Conservation (phyloP, 2,888 invertebrate species). For the Heteropelma amictum region DNA sequence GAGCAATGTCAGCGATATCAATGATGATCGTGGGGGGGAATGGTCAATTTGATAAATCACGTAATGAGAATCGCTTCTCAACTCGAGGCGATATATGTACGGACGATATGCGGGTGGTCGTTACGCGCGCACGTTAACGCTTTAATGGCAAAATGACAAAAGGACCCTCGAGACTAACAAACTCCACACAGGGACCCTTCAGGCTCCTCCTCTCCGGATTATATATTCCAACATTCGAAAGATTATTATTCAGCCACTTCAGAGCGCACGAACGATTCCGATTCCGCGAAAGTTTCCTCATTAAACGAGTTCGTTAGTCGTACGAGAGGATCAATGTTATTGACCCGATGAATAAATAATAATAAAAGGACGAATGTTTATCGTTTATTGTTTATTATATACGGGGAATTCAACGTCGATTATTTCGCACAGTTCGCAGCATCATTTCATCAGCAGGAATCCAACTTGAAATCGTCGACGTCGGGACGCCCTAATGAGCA, state of each 20-base stretch:
- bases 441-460: too few species aligned
- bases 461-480: too few species aligned
- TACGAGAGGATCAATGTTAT: too few species aligned
- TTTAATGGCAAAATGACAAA: constrained; percentile 19
- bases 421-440: too few species aligned
- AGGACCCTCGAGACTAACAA: constrained; percentile 22
- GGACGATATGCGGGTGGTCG: constrained; percentile 48
- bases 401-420: too few species aligned
- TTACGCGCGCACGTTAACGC: neutral
- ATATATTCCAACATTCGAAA: neutral
- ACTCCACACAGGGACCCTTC: neutral
- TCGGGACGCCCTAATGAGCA: constrained; percentile 11
- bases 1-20: constrained; percentile 36
- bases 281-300: too few species aligned
- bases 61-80: constrained; percentile 38
- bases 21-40: constrained; percentile 27
- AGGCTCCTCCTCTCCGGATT: neutral
- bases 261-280: too few species aligned
- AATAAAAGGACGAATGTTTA: too few species aligned
- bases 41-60: constrained; percentile 41
- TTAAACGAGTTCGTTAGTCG: too few species aligned
- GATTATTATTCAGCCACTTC: too few species aligned
- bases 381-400: too few species aligned
- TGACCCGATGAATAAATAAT: too few species aligned
- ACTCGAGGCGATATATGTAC: constrained; percentile 18